A percentile compares a stretch with the other conserved stretches of the same genome.
These are phyloP conservation scores for Syrphus vitripennis DNA, from an alignment of 2,888 invertebrate species.

Conservation along the genomic window DNA sequence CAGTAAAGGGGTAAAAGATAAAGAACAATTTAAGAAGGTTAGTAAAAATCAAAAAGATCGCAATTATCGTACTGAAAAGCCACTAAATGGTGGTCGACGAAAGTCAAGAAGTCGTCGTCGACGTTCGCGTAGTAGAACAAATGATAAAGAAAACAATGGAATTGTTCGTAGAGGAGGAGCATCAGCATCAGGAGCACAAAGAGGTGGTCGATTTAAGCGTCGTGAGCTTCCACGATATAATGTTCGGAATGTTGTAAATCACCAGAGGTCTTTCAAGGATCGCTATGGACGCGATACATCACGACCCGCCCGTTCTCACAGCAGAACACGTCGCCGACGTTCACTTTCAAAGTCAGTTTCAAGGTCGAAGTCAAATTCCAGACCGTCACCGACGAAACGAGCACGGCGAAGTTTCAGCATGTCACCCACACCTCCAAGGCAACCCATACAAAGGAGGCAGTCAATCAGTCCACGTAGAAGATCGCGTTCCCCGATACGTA, in stretches of 20 bases:
- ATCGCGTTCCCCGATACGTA: constrained; percentile 74
- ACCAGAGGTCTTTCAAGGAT: constrained; percentile 84
- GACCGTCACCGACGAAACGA: constrained; percentile 73
- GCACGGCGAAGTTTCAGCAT: constrained; percentile 77
- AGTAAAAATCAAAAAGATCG: constrained; percentile 89
- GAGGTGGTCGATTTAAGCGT: constrained; percentile 83
- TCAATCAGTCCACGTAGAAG: constrained; percentile 74
- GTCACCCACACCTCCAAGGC: constrained; percentile 76
- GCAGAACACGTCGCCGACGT: constrained; percentile 74
- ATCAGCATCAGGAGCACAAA: no score
- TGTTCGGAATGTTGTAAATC: constrained; percentile 88
- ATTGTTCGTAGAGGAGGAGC: constrained; percentile 23
- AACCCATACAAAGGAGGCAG: constrained; percentile 67
- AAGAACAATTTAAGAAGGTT: constrained; percentile 89
- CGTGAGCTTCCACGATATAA: constrained; percentile 92
- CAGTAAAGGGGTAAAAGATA: constrained; percentile 75
- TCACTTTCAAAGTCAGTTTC: constrained; percentile 78
- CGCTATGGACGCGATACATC: constrained; percentile 90
- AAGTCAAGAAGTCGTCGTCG: constrained; percentile 37
- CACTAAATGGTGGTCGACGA: constrained; percentile 74
- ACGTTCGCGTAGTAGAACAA: constrained; percentile 73
- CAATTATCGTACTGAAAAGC: constrained; percentile 88
- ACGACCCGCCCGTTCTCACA: constrained; percentile 78
- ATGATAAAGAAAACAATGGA: constrained; percentile 78
- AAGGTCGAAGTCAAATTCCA: constrained; percentile 75